These are phyloP conservation scores for Drosophila monieri DNA, from an alignment of 2,888 invertebrate genomes.

Conservation along the genomic window DNA sequence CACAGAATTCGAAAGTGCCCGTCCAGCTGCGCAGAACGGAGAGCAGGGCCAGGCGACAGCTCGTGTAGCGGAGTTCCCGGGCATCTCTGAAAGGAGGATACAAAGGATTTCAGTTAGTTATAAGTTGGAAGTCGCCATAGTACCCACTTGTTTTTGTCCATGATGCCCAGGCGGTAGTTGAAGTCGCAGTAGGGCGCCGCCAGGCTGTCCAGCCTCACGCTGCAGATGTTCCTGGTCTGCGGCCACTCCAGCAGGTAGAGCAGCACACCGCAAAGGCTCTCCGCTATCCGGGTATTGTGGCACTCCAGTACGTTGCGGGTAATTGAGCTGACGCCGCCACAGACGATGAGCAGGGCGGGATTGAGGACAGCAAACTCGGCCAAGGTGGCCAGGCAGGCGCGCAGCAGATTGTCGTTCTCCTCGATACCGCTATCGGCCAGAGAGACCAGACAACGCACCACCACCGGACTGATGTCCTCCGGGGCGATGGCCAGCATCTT, in stretches of 20 bases:
- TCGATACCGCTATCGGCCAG: conserved; percentile 91
- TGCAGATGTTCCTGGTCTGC: conserved; percentile 89
- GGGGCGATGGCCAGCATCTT: conserved; percentile 88
- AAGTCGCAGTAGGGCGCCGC: conserved; percentile 97
- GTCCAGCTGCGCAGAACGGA: conserved; percentile 96
- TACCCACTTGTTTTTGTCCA: conserved; percentile 88
- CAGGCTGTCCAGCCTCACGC: conserved; percentile 93
- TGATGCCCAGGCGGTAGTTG: conserved; percentile 90
- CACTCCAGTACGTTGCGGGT: conserved; percentile 93
- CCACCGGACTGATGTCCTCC: conserved; percentile 88
- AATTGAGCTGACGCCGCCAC: conserved; percentile 93
- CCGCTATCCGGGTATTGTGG: conserved; percentile 94
- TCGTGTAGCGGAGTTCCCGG: conserved; percentile 92
- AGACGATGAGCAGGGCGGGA: conserved; percentile 90
- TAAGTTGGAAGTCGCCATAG: fast-evolving
- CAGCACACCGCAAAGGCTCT: conserved; percentile 94
- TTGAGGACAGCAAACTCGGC: conserved; percentile 95
- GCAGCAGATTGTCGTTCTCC: conserved; percentile 90
- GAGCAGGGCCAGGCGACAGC: conserved; percentile 92
- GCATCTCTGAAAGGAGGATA: conserved; percentile 86
- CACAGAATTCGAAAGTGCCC: conserved; percentile 94
- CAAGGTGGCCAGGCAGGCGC: conserved; percentile 93
- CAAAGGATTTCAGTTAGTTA: neutral
- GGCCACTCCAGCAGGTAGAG: conserved; percentile 94
- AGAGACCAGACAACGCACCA: conserved; percentile 92